phyloP scores from a whole-genome alignment of 2,888 invertebrate genomes.

The Harmothoe impar region DNA sequence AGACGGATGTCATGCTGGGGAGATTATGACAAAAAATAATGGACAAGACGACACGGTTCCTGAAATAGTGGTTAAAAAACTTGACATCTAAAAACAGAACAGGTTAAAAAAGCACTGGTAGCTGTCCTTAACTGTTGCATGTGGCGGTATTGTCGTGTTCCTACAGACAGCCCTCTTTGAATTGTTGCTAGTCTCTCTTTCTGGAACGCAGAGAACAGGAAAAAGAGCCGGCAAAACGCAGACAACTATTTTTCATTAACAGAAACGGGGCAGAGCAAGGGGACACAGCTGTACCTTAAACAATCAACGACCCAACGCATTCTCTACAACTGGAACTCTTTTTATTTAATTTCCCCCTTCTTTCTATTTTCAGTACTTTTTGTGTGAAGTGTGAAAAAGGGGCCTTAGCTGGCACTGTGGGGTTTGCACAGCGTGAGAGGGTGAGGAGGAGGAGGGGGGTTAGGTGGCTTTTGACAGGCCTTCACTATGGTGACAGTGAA shows the following conservation, averaged over 20 bases:
- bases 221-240: neutral
- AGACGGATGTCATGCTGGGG: too few species aligned
- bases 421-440: slow-evolving; percentile 32
- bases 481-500: neutral
- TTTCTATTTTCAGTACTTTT: slow-evolving; percentile 6
- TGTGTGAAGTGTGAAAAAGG: slow-evolving; percentile 43
- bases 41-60: too few species aligned
- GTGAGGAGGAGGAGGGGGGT: neutral
- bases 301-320: slow-evolving; percentile 12
- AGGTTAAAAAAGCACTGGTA: neutral
- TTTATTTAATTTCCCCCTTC: neutral
- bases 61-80: too few species aligned
- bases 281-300: slow-evolving; percentile 45
- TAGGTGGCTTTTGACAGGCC: neutral
- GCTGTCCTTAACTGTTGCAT: neutral
- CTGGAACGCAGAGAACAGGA: neutral
- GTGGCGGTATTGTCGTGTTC: neutral
- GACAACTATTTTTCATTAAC: slow-evolving; percentile 28
- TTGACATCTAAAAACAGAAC: too few species aligned
- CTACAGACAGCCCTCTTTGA: slow-evolving; percentile 21
- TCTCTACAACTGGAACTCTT: slow-evolving; percentile 48
- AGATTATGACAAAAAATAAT: too few species aligned
- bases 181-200: slow-evolving; percentile 42
- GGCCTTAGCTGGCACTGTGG: neutral
- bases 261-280: neutral